Percentiles rank a stretch among this genome's conserved stretches.
phyloP scores from a whole-genome alignment of 2,797 vertebrate species.

The Ciconia nigra region DNA sequence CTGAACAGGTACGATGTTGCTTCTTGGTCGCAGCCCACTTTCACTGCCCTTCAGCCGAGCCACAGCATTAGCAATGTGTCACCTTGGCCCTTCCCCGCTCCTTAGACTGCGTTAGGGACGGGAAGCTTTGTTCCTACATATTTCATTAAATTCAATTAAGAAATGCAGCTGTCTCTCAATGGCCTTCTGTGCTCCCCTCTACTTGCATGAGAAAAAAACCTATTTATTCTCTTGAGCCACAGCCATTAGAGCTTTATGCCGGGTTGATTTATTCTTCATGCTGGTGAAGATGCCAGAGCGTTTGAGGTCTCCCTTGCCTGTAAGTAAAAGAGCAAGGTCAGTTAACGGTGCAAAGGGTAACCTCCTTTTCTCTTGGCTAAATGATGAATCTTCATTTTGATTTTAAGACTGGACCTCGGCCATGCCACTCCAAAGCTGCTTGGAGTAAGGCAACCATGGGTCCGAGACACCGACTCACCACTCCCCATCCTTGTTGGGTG shows the following conservation, averaged over 20 bases:
- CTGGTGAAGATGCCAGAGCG: conserved; percentile 53
- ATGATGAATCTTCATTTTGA: conserved; percentile 50
- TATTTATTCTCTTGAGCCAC: conserved; percentile 14
- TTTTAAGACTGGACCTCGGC: not conserved
- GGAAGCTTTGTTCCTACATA: conserved; percentile 23
- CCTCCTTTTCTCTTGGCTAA: conserved; percentile 52
- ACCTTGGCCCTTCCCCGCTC: not conserved
- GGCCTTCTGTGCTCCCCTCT: not conserved
- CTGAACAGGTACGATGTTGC: not conserved
- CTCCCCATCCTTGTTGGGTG: not conserved
- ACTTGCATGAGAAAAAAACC: not conserved
- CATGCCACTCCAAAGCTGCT: not conserved
- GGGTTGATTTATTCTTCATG: conserved; percentile 6
- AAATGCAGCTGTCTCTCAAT: conserved; percentile 49
- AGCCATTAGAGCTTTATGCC: not conserved
- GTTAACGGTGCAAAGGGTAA: not conserved
- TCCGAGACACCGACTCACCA: not conserved
- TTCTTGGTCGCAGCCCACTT: not conserved
- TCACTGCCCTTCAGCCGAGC: not conserved
- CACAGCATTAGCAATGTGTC: not conserved
- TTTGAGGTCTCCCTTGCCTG: not conserved
- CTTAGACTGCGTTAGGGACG: not conserved
- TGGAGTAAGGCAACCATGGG: not conserved
- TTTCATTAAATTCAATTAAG: conserved; percentile 66
- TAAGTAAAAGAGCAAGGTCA: conserved; percentile 50